Base-by-base conservation (phyloP, 92 coral and sea anemone species). In the Isaurus tuberculatus region DNA sequence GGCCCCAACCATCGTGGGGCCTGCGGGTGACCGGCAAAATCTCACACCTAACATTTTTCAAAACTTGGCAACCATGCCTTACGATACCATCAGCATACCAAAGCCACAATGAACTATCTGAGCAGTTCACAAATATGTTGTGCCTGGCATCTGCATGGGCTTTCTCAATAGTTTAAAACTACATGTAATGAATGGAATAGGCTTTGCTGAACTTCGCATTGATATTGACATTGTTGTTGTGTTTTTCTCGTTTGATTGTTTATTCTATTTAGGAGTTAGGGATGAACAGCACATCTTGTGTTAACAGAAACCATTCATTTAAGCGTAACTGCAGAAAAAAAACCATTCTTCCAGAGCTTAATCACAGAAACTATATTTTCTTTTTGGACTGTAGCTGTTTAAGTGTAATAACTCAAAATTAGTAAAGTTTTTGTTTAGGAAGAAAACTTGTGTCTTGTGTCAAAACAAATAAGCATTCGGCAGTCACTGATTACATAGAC, bases 1-100 rank as follows among this genome's bases (percentile, higher is more conserved):
- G n/a, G n/a, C n/a, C n/a, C n/a, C n/a, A n/a, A n/a, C n/a, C n/a
- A n/a, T n/a, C n/a, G n/a, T n/a, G n/a, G n/a, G n/a, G n/a, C n/a
- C n/a, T n/a, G n/a, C n/a, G n/a, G n/a, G n/a, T n/a, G n/a, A n/a
- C n/a, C n/a, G n/a, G n/a, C n/a, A n/a, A n/a, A n/a, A n/a, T n/a
- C n/a, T n/a, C n/a, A n/a, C n/a, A n/a, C n/a, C n/a, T n/a, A n/a
- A n/a, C n/a, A n/a, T n/a, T n/a, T n/a, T n/a, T n/a, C n/a, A n/a
- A n/a, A n/a, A n/a, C n/a, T n/a, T n/a, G n/a, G n/a, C n/a, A n/a
- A n/a, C 85, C 79, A 66, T 37, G 69, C 42, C 67, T 43, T 55
- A 75, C 49, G 51, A 51, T 69, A 9, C 68, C 86, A 32, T 40
- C 66, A 40, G 69, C 86, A 49, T 82, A 82, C 44, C 86, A 82